phyloP scores from a whole-genome alignment of 2,888 invertebrate species.

The Lagria hirta region DNA sequence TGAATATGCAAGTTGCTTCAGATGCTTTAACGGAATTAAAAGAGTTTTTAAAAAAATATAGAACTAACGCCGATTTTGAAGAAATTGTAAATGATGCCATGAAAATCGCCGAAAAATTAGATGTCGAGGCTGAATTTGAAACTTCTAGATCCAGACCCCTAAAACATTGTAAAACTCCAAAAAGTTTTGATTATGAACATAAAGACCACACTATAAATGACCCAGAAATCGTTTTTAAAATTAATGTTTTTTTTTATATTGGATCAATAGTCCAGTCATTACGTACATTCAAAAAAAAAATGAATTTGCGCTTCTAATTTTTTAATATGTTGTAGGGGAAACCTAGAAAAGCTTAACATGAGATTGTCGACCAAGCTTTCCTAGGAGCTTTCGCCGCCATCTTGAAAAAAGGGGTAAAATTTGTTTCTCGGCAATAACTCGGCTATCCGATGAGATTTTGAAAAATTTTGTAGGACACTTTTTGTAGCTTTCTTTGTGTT shows the following conservation, averaged over 20 bases:
- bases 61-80: constrained; percentile 28
- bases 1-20: constrained; percentile 33
- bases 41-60: constrained; percentile 29
- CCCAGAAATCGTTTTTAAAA: constrained; percentile 29
- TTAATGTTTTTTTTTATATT: constrained; percentile 31
- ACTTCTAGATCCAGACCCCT: constrained; percentile 27
- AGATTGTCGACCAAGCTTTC: too few relatives aligned
- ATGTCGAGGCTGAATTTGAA: constrained; percentile 30
- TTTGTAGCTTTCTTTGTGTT: too few relatives aligned
- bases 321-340: constrained; percentile 1
- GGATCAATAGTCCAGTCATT: too few relatives aligned
- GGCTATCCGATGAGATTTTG: too few relatives aligned
- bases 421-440: too few relatives aligned
- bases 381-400: too few relatives aligned
- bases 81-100: constrained; percentile 27
- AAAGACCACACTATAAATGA: constrained; percentile 27
- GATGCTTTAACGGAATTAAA: constrained; percentile 31
- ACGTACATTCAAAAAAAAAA: too few relatives aligned
- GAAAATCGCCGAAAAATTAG: constrained; percentile 33
- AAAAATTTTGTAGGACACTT: too few relatives aligned
- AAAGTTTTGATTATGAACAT: constrained; percentile 31
- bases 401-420: too few relatives aligned
- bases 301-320: too few relatives aligned
- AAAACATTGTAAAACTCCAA: constrained; percentile 22
- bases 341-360: background rate